Conservation (phyloP, 2,888 invertebrate species). For the Octodonta nipae region DNA sequence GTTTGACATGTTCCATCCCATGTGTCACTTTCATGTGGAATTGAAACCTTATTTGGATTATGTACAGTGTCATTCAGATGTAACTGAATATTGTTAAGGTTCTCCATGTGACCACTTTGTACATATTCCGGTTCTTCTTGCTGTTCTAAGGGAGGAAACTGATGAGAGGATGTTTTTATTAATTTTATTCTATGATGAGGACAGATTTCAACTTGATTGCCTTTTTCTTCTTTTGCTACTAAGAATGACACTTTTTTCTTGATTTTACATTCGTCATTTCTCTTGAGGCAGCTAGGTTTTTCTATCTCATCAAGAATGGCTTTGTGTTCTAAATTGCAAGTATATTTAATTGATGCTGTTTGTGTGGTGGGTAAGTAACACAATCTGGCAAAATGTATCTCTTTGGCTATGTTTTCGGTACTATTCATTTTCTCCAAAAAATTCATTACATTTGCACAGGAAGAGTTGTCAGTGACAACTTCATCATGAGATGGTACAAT, state of each 20-base stretch:
- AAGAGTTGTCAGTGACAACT: conserved; percentile 12
- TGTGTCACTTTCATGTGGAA: neutral
- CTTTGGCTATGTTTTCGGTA: conserved; percentile 12
- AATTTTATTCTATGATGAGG: conserved; percentile 10
- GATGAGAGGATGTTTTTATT: conserved; percentile 6
- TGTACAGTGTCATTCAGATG: neutral
- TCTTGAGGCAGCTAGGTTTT: conserved; percentile 13
- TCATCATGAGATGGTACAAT: no score
- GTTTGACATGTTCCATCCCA: conserved; percentile 6
- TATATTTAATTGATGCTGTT: neutral
- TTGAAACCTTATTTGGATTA: neutral
- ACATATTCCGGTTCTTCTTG: neutral
- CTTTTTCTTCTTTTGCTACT: conserved; percentile 14
- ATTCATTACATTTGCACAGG: conserved; percentile 19
- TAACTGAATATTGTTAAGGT: neutral
- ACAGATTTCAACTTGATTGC: conserved; percentile 13
- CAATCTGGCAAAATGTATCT: conserved; percentile 13
- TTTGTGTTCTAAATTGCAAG: no score
- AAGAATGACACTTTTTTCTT: conserved; percentile 3
- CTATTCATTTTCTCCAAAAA: conserved; percentile 20
- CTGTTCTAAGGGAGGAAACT: conserved; percentile 5
- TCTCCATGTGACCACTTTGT: neutral
- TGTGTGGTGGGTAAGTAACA: conserved; percentile 4
- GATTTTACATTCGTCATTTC: conserved; percentile 8
- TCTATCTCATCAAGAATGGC: conserved; percentile 3